Percentiles rank a stretch among this genome's conserved stretches.
Evolutionary conservation across 1,140 invertebrate genomes (phyloP).

Genomic region (Bombus balteatus): DNA sequence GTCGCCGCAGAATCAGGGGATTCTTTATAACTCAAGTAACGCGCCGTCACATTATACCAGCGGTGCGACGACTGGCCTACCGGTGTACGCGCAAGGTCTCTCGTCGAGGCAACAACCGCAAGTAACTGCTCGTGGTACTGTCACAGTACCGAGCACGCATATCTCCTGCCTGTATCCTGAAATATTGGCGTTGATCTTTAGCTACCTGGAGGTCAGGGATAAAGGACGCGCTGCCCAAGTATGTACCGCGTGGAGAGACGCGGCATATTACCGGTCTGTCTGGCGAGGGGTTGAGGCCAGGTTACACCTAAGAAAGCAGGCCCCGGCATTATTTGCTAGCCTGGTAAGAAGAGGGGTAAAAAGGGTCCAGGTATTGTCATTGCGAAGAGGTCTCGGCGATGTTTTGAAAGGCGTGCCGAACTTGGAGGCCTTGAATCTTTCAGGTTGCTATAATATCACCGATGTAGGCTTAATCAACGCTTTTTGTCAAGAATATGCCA

Average conservation of each 20-base stretch:
- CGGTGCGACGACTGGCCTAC: slow-evolving; percentile 41
- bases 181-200: slow-evolving; percentile 95
- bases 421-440: slow-evolving; percentile 93
- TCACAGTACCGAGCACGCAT: slow-evolving; percentile 85
- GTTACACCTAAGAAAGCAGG: slow-evolving; percentile 92
- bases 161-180: slow-evolving; percentile 96
- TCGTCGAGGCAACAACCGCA: slow-evolving; percentile 57
- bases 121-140: slow-evolving; percentile 43
- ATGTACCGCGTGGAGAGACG: slow-evolving; percentile 94
- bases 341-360: slow-evolving; percentile 94
- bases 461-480: slow-evolving; percentile 91
- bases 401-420: slow-evolving; percentile 93
- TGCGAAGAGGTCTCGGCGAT: slow-evolving; percentile 92
- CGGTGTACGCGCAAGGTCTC: slow-evolving; percentile 55
- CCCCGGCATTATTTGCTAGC: slow-evolving; percentile 92
- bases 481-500: slow-evolving; percentile 88
- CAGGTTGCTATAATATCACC: slow-evolving; percentile 96
- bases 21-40: slow-evolving; percentile 54
- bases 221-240: slow-evolving; percentile 95
- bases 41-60: slow-evolving; percentile 73
- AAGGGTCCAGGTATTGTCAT: slow-evolving; percentile 93
- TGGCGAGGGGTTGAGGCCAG: slow-evolving; percentile 96
- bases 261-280: slow-evolving; percentile 94
- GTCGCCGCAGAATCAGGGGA: slow-evolving; percentile 55
- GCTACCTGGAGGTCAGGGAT: slow-evolving; percentile 93